Base-by-base conservation (phyloP, 2,888 invertebrate species). In the Chaetogeoica ovagalla region DNA sequence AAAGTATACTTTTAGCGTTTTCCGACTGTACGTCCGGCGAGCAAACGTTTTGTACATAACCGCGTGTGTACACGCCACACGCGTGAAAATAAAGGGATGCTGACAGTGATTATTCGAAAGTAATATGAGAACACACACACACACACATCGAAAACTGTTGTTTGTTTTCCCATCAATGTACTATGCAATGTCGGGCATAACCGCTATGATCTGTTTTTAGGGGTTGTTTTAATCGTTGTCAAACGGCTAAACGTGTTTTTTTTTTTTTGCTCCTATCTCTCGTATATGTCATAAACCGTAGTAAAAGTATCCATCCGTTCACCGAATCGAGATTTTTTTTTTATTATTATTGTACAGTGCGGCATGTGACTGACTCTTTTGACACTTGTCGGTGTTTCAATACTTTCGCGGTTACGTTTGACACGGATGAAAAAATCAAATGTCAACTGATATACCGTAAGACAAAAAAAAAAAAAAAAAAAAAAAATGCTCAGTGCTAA, bases 121-220 rank as follows among this genome's bases (percentile, higher is more conserved):
- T 55, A 63, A 73, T 55, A 55, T 8, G 74, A 74, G 21, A 74
- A 63, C 52, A 15, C 15, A 4, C 30, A 30, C 30, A n/a, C 4
- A 4, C 30, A 30, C 30, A 30, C 30, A 52, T 63, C 52, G 37
- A 55, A 39, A 74, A 21, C 55, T 74, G 37, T 37, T 63, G 74
- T 74, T 74, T 74, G 74, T 74, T 74, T 74, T 74, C 63, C 74
- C 74, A 74, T 74, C 74, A 39, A 74, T 65, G 39, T 6, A 39
- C 11, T 30, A 21, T n/a, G 43, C 39, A 1, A 30, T 30, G 30
- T 4, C 4, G 30, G 30, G 30, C 30, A 13, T 37, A 63, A 37
- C 63, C n/a, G 17, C 39, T 30, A 15, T 23, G 3, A 9, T 19
- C 52, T 37, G 30, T 13, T 8, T 37, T 39, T 30, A 30, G 37